These are phyloP conservation scores for Cartodere bifasciata DNA, from an alignment of 2,888 invertebrate species.

Conservation along the genomic window DNA sequence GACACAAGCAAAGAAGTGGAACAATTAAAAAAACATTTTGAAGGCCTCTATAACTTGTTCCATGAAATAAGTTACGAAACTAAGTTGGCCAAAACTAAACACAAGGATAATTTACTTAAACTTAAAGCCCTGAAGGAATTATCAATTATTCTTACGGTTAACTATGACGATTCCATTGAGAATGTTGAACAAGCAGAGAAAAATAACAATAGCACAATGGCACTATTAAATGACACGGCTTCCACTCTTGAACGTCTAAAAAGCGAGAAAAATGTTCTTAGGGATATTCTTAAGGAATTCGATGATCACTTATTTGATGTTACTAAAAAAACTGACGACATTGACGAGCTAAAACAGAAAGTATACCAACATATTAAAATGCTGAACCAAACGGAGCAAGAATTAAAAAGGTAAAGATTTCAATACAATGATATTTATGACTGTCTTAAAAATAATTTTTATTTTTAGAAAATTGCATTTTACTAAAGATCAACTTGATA, in stretches of 20 bases:
- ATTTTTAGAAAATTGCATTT: slow-evolving; percentile 26
- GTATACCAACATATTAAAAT: slow-evolving; percentile 40
- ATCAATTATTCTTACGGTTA: too few species aligned
- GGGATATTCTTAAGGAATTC: too few species aligned
- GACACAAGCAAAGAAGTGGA: slow-evolving; percentile 22
- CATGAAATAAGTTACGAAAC: slow-evolving; percentile 8
- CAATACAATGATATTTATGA: slow-evolving; percentile 6
- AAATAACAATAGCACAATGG: too few species aligned
- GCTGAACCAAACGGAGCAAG: slow-evolving; percentile 37
- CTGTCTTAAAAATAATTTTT: slow-evolving; percentile 8
- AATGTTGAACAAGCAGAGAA: too few species aligned
- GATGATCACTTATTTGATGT: too few species aligned
- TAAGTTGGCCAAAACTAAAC: slow-evolving; percentile 5
- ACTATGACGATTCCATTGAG: too few species aligned
- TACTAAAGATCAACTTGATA: slow-evolving; percentile 43
- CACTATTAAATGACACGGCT: too few species aligned
- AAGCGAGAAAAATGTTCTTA: too few species aligned
- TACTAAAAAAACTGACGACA: too few species aligned
- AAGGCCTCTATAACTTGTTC: slow-evolving; percentile 26
- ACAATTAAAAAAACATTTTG: slow-evolving; percentile 30
- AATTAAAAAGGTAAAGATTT: slow-evolving; percentile 27
- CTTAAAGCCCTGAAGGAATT: too few species aligned
- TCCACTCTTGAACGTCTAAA: too few species aligned
- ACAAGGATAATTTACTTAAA: slow-evolving; percentile 10
- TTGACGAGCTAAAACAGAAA: slow-evolving; percentile 6